Base-by-base conservation (phyloP, 2,888 invertebrate genomes). In the Synanthedon tipuliformis region DNA sequence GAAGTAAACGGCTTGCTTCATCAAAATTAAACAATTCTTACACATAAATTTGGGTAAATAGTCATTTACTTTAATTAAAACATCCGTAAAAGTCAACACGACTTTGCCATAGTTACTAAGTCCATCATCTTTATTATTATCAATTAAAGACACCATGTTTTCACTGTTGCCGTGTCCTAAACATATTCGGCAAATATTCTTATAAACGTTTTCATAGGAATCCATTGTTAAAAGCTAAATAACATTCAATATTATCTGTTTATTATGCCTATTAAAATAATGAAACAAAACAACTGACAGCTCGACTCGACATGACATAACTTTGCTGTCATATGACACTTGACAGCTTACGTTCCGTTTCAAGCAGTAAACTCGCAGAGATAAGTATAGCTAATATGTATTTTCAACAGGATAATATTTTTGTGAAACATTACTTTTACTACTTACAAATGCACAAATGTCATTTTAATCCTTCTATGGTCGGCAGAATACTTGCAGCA, bases 111-210 rank as follows among this genome's bases (percentile, higher is more conserved):
- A 81, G 51, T 63, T 64, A 67, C 73, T 82, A 0, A 81, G 58
- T 5, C 71, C 72, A 3, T 75, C 69, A 51, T 61, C 60, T 15
- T 56, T 64, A 1, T 65, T 61, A 57, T 68, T 63, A 61, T 83
- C 75, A 56, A 66, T 61, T 57, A 86, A 68, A 58, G 68, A 61
- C 16, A 78, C 70, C 75, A 78, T 78, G 50, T 68, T 72, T 51
- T 73, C 64, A 27, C 41, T 56, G 40, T 65, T 68, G 34, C 57
- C 63, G 48, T 63, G 65, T 50, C 66, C 64, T 58, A 85, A 69
- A 64, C 85, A 86, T 50, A 83, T 54, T 13, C 85, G 71, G 57
- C 85, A 86, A 51, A 83, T 71, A 34, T 63, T 68, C 57, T 75
- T 69, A 51, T 67, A 81, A 3, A 72, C 64, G 55, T 73, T 66